These are phyloP conservation scores for Saxidomus purpurata DNA, from an alignment of 1,140 invertebrate species.

Conservation along the genomic window DNA sequence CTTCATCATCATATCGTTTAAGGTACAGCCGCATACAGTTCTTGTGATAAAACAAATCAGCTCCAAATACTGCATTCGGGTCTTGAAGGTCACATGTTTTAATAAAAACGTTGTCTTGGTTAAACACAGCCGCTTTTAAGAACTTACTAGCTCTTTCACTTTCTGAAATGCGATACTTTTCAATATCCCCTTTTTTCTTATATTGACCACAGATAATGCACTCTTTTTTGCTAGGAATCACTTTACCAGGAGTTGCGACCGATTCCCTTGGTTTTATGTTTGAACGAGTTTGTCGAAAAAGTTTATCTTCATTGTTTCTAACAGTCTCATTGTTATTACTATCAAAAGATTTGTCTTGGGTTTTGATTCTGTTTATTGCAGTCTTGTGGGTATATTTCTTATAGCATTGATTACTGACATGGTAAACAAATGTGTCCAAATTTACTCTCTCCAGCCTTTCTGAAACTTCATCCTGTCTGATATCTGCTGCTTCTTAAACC, in stretches of 20 bases:
- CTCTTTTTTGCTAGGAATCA: background rate
- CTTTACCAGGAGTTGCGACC: background rate
- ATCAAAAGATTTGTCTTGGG: background rate
- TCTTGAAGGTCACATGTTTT: conserved; percentile 31
- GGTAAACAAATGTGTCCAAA: background rate
- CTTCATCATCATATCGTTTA: background rate
- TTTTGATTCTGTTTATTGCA: too few relatives aligned
- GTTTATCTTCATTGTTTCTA: background rate
- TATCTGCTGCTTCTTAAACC: background rate
- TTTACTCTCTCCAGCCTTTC: background rate
- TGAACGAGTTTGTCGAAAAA: background rate
- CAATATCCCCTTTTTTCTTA: background rate
- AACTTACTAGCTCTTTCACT: background rate
- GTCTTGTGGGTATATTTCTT: background rate
- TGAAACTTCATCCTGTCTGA: background rate
- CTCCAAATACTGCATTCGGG: conserved; percentile 14
- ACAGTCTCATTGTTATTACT: background rate
- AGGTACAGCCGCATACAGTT: conserved; percentile 6
- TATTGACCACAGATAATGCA: background rate
- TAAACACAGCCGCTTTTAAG: background rate
- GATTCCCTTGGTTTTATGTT: background rate
- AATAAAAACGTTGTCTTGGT: conserved; percentile 1
- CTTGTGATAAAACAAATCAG: conserved; percentile 21
- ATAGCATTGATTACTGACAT: conserved; percentile 18
- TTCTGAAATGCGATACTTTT: background rate